These are phyloP conservation scores for Trematomus loennbergii DNA, from an alignment of 2,113 vertebrate genomes.

Conservation along the genomic window DNA sequence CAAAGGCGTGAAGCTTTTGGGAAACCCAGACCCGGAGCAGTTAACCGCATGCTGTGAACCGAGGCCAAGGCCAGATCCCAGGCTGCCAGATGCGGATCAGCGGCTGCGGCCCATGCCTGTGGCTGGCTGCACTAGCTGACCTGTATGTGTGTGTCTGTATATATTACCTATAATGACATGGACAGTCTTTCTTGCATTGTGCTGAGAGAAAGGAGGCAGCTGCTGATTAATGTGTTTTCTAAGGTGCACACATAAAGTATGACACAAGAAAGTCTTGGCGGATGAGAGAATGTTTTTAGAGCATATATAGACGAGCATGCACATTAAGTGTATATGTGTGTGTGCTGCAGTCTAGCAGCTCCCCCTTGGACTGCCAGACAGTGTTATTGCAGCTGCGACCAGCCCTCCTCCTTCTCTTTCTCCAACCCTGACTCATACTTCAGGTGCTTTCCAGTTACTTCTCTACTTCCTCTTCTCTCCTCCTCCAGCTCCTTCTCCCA, in stretches of 20 bases:
- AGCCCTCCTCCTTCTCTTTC: constrained; percentile 52
- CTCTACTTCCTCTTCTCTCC: constrained; percentile 48
- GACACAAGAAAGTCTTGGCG: constrained; percentile 38
- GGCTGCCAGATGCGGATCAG: constrained; percentile 65
- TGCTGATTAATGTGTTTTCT: constrained; percentile 49
- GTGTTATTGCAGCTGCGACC: constrained; percentile 79
- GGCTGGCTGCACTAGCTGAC: constrained; percentile 76
- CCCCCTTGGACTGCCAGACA: constrained; percentile 62
- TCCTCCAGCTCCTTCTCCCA: background rate
- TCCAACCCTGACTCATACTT: constrained; percentile 71
- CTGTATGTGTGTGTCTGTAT: constrained; percentile 6
- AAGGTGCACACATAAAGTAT: constrained; percentile 20
- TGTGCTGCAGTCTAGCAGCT: constrained; percentile 38
- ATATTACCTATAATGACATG: constrained; percentile 12
- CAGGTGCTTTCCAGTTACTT: constrained; percentile 73
- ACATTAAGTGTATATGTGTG: constrained; percentile 39
- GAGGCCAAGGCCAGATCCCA: constrained; percentile 65
- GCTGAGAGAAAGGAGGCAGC: constrained; percentile 4
- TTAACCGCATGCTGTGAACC: constrained; percentile 64
- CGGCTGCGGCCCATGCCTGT: constrained; percentile 57
- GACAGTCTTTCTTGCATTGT: background rate
- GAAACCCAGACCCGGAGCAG: constrained; percentile 42
- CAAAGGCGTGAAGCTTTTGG: constrained; percentile 33
- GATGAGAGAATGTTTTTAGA: constrained; percentile 53
- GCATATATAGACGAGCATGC: constrained; percentile 27